Evolutionary conservation across 2,888 invertebrate species (phyloP).

Genomic region (Trichopoda pennipes): DNA sequence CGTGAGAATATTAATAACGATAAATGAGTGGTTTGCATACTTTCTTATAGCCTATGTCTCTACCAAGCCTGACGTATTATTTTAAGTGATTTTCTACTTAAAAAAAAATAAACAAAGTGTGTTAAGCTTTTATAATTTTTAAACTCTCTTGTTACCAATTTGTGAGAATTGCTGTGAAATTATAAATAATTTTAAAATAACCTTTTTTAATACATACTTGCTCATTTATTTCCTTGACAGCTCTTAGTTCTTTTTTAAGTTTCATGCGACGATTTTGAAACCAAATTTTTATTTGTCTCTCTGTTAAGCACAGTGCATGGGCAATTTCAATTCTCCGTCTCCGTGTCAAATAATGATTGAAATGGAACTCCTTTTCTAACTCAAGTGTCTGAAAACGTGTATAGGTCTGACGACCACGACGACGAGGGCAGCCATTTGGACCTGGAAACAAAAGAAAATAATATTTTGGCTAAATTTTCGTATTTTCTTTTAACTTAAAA

Average conservation of each 20-base stretch:
- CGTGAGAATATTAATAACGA: too few species aligned
- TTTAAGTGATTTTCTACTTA: too few species aligned
- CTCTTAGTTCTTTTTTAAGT: conserved; percentile 96
- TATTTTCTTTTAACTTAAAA: conserved; percentile 20
- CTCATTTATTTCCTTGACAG: conserved; percentile 97
- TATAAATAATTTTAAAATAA: too few species aligned
- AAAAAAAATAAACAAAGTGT: too few species aligned
- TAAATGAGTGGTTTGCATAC: too few species aligned
- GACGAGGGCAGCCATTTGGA: conserved; percentile 96
- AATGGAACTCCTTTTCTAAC: conserved; percentile 98
- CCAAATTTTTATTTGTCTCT: conserved; percentile 98
- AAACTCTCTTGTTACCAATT: too few species aligned
- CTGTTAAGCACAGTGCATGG: conserved; percentile 96
- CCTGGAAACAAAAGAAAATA: conserved; percentile 84
- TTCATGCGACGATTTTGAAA: conserved; percentile 99
- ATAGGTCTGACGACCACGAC: conserved; percentile 97
- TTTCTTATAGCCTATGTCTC: too few species aligned
- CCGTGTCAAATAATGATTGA: conserved; percentile 98
- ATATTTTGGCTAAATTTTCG: not conserved
- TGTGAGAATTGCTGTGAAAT: too few species aligned
- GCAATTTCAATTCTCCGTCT: conserved; percentile 98
- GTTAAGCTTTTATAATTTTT: too few species aligned
- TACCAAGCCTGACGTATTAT: too few species aligned
- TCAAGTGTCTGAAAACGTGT: conserved; percentile 99
- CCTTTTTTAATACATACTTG: conserved; percentile 81